Percentiles rank a stretch among this genome's conserved stretches.
Conservation (phyloP, 2,797 vertebrate genomes). For the Sciaenops ocellatus region DNA sequence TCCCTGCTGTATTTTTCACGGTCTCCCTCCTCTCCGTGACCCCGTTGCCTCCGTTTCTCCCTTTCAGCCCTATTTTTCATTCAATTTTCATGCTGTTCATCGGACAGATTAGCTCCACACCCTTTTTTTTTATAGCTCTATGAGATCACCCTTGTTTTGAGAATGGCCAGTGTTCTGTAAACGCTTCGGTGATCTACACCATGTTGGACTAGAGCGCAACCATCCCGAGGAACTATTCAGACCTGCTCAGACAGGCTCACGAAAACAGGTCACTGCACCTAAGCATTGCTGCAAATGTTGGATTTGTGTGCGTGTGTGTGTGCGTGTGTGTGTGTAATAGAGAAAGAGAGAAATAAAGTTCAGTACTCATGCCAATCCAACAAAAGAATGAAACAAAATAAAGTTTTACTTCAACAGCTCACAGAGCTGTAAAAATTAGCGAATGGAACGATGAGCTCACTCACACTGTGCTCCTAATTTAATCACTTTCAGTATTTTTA, state of each 20-base stretch:
- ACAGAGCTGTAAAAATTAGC: conserved; percentile 59
- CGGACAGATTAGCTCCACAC: conserved; percentile 70
- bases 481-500: conserved; percentile 24
- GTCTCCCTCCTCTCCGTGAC: conserved; percentile 33
- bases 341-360: conserved; percentile 16
- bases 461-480: conserved; percentile 36
- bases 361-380: conserved; percentile 25
- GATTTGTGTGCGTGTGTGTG: conserved; percentile 26
- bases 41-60: conserved; percentile 17
- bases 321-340: conserved; percentile 14
- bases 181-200: conserved; percentile 60
- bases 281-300: conserved; percentile 47
- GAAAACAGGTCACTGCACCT: conserved; percentile 64
- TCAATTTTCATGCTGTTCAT: conserved; percentile 52
- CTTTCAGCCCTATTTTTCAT: conserved; percentile 40
- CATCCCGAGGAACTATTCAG: conserved; percentile 42
- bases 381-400: conserved; percentile 45
- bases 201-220: conserved; percentile 44
- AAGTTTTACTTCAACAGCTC: conserved; percentile 49
- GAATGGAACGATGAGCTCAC: conserved; percentile 75
- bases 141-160: conserved; percentile 73
- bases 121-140: conserved; percentile 75
- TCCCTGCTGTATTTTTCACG: conserved; percentile 8
- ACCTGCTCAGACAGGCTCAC: conserved; percentile 53
- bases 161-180: conserved; percentile 62